These are phyloP conservation scores for Oreochromis aureus DNA, from an alignment of 2,113 vertebrate species.

Conservation along the genomic window DNA sequence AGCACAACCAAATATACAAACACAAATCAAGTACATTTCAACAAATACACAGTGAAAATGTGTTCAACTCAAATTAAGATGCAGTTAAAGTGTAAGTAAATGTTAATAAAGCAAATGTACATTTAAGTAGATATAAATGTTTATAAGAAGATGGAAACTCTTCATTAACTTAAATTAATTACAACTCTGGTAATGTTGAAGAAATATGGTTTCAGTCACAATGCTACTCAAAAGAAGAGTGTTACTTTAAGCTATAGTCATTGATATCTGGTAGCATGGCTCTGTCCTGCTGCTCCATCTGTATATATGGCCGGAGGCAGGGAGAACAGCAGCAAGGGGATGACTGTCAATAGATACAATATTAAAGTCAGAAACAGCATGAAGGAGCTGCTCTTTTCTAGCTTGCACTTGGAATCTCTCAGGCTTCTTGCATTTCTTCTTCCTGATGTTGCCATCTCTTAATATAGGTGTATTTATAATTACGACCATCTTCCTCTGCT, in stretches of 20 bases:
- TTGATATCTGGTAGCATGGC: neutral
- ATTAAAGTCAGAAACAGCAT: neutral
- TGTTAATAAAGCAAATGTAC: neutral
- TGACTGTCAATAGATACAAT: rapidly evolving
- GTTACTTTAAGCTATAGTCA: neutral
- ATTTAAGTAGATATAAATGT: neutral
- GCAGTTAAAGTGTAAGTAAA: neutral
- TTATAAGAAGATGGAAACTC: neutral
- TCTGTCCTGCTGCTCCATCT: neutral
- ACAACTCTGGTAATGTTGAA: neutral
- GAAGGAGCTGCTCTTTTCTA: neutral
- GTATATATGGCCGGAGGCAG: rapidly evolving
- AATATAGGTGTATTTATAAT: rapidly evolving
- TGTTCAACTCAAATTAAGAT: neutral
- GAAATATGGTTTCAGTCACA: neutral
- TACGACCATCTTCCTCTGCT: neutral
- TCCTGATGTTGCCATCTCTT: neutral
- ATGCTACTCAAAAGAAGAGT: neutral
- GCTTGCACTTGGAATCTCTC: neutral
- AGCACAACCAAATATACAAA: neutral
- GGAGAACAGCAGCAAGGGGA: neutral
- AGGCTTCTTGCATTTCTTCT: rapidly evolving
- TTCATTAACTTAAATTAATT: neutral
- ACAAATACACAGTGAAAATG: neutral
- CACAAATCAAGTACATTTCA: neutral